These are phyloP conservation scores for Gephyroberyx darwinii DNA, from an alignment of 2,797 vertebrate species.

Conservation along the genomic window DNA sequence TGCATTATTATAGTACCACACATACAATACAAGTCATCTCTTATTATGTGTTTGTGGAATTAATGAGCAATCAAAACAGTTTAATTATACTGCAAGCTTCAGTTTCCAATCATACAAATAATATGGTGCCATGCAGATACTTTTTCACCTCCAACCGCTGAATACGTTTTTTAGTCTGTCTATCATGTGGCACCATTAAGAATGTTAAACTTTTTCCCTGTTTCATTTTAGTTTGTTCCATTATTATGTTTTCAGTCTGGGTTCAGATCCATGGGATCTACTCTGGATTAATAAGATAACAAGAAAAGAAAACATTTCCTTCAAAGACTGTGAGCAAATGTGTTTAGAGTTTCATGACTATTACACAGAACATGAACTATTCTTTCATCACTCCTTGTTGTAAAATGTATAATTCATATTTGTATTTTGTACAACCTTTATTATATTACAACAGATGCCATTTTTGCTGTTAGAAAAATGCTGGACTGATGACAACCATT, in stretches of 20 bases:
- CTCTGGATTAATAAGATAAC: neutral
- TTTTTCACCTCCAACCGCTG: neutral
- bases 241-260: neutral
- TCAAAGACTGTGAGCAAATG: neutral
- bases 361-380: constrained; percentile 42
- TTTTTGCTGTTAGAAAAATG: constrained; percentile 34
- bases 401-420: constrained; percentile 41
- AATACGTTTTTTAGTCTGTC: neutral
- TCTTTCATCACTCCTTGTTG: constrained; percentile 16
- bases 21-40: too few species aligned
- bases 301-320: constrained; percentile 6
- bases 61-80: neutral
- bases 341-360: constrained; percentile 12
- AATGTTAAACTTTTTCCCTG: constrained; percentile 25
- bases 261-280: neutral
- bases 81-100: constrained; percentile 8
- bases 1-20: too few species aligned
- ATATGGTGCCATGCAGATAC: neutral
- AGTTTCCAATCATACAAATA: neutral
- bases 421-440: neutral
- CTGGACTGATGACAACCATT: constrained; percentile 3
- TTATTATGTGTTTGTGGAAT: too few species aligned
- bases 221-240: neutral
- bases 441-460: neutral
- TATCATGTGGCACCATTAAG: neutral